Evolutionary conservation across 1,140 invertebrate genomes (phyloP), one percentile per base, ranked within the genome.

Genomic region (Drosophila malerkotliana): DNA sequence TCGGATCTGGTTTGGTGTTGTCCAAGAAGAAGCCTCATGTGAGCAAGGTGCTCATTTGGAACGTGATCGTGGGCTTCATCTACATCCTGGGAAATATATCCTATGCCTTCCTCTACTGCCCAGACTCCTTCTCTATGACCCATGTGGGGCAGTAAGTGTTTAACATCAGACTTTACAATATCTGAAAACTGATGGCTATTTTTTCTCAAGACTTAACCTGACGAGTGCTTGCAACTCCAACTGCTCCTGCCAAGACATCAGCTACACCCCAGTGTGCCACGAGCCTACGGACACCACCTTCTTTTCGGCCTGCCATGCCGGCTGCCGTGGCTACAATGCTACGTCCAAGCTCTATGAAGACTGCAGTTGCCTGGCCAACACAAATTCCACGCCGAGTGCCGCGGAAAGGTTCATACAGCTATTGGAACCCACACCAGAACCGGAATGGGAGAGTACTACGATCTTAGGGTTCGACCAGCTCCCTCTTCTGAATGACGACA

Each of bases 281-380:
- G 92, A 92, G 37, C 68, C 92, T 2, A 92, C 92, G 1, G 92
- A 87, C 60, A 93, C 92, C 12, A 94, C 94, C 2, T 95, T 92
- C 64, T 95, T 93, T 80, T 95, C 94, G 6, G 92, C 94, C 7
- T 95, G 94, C 74, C 94, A 95, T 72, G 94, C 94, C 0, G 94
- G 94, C 1, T 95, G 94, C 39, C 91, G 48, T 2, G 56, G 41
- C 10, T 91, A 84, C 71, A 71, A 91, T 30, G 26, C 79, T 1
- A 69, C 79, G 0, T 28, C 51, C 4, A 91, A 91, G 59, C 18
- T 90, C 8, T 90, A 80, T 34, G 48, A 77, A 14, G 62, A 75
- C 3, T 89, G 85, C 39, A 49, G 66, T 30, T 87, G 83, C 28
- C 21, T 89, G 26, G 54, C 34, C 2, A 18, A 69, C 7, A 12